Conservation (phyloP, 2,797 vertebrate genomes). For the Odontamblyopus rebecca region DNA sequence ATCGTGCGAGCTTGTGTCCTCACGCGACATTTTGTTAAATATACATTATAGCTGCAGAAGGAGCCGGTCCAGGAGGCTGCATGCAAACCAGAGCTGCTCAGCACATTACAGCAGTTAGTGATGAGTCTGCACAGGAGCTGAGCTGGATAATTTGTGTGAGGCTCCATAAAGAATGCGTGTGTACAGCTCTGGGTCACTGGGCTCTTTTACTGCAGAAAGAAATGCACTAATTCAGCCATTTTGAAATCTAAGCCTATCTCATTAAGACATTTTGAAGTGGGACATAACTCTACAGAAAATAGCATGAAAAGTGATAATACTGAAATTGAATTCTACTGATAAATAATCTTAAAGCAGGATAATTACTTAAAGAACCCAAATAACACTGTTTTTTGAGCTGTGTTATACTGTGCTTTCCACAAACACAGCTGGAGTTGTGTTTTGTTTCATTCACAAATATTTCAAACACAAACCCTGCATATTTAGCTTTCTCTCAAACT, state of each 20-base stretch:
- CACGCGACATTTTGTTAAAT: slow-evolving; percentile 31
- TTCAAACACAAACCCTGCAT: no score
- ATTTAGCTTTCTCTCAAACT: no score
- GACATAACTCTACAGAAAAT: no score
- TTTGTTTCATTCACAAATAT: no score
- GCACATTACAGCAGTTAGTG: slow-evolving; percentile 25
- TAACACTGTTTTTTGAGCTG: no score
- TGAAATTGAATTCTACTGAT: no score
- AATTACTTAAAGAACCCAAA: no score
- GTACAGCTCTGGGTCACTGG: neutral
- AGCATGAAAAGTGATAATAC: no score
- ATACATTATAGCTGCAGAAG: slow-evolving; percentile 38
- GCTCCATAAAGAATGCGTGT: slow-evolving; percentile 13
- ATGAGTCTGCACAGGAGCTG: slow-evolving; percentile 28
- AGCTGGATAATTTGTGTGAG: slow-evolving; percentile 19
- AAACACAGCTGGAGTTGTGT: no score
- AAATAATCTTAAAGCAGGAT: no score
- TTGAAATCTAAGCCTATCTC: neutral
- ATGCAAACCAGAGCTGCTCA: slow-evolving; percentile 31
- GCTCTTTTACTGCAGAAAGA: slow-evolving; percentile 6
- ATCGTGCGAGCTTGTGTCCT: slow-evolving; percentile 6
- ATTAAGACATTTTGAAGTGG: no score
- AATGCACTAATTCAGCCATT: slow-evolving; percentile 1
- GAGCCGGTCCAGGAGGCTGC: slow-evolving; percentile 26
- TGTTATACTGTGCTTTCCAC: no score